A percentile compares a stretch with the other conserved stretches of the same genome.
Evolutionary conservation across 2,113 vertebrate species (phyloP).

Genomic region (Carassius auratus): DNA sequence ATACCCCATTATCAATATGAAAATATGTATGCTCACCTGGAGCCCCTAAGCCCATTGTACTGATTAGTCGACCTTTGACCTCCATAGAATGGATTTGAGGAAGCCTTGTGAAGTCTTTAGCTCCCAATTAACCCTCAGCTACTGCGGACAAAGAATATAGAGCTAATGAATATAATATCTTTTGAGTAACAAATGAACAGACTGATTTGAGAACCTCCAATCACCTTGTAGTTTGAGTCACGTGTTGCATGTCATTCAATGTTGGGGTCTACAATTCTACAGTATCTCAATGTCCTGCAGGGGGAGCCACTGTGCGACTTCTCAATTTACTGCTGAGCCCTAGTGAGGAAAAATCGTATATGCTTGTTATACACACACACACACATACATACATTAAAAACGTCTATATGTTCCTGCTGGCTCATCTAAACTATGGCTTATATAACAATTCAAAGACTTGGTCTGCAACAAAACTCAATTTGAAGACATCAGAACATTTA

Average conservation of each 20-base stretch:
- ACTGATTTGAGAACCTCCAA: background rate
- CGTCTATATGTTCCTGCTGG: background rate
- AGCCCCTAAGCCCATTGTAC: slow-evolving; percentile 76
- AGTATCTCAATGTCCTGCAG: slow-evolving; percentile 35
- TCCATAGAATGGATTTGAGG: slow-evolving; percentile 77
- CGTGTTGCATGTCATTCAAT: slow-evolving; percentile 52
- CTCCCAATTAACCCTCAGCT: slow-evolving; percentile 68
- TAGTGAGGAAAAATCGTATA: background rate
- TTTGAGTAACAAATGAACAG: background rate
- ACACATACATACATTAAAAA: background rate
- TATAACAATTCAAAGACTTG: background rate
- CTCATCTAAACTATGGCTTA: slow-evolving; percentile 5
- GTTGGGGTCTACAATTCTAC: slow-evolving; percentile 17
- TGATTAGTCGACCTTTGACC: slow-evolving; percentile 85
- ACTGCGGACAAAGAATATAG: slow-evolving; percentile 6
- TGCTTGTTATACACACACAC: background rate
- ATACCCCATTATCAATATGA: background rate
- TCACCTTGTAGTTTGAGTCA: slow-evolving; percentile 64
- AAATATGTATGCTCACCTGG: slow-evolving; percentile 72
- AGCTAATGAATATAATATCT: slow-evolving; percentile 15
- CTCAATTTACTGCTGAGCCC: slow-evolving; percentile 44
- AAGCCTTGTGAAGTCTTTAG: slow-evolving; percentile 60
- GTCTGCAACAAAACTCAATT: background rate
- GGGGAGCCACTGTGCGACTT: slow-evolving; percentile 55
- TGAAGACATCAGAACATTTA: background rate